Conservation (phyloP, 2,797 vertebrate species). For the Enteromius mattozi region DNA sequence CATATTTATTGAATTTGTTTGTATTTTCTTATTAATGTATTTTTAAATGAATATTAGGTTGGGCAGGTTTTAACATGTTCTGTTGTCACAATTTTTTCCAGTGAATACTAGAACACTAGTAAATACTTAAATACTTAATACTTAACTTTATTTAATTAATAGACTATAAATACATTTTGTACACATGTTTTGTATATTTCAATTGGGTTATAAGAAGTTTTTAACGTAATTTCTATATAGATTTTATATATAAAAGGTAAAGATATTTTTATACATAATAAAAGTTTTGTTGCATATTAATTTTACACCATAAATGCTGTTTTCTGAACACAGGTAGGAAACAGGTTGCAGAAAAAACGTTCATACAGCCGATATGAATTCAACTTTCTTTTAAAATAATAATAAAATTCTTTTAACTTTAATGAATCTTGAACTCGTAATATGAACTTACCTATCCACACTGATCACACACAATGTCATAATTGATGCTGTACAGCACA, state of each 20-base stretch:
- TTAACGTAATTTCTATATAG: neutral
- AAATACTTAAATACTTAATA: too few relatives aligned
- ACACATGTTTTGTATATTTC: neutral
- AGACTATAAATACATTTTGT: neutral
- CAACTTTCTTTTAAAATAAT: neutral
- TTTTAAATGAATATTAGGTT: neutral
- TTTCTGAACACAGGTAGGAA: too few relatives aligned
- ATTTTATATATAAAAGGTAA: neutral
- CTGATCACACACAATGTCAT: constrained; percentile 86
- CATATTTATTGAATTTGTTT: neutral
- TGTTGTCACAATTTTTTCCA: neutral
- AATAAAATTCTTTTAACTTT: neutral
- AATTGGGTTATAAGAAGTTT: neutral
- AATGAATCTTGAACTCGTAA: neutral
- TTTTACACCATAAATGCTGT: neutral
- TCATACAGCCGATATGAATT: neutral
- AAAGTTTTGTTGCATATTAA: neutral
- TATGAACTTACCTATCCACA: constrained; percentile 79
- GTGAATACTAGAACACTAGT: neutral
- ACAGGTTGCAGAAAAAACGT: too few relatives aligned
- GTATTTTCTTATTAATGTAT: neutral
- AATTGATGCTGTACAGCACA: constrained; percentile 86
- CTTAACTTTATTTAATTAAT: neutral
- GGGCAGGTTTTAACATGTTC: neutral
- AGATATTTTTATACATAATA: neutral